Evolutionary conservation across 2,888 invertebrate genomes (phyloP), one percentile per base, ranked within the genome.

Genomic region (Leptothorax acervorum): DNA sequence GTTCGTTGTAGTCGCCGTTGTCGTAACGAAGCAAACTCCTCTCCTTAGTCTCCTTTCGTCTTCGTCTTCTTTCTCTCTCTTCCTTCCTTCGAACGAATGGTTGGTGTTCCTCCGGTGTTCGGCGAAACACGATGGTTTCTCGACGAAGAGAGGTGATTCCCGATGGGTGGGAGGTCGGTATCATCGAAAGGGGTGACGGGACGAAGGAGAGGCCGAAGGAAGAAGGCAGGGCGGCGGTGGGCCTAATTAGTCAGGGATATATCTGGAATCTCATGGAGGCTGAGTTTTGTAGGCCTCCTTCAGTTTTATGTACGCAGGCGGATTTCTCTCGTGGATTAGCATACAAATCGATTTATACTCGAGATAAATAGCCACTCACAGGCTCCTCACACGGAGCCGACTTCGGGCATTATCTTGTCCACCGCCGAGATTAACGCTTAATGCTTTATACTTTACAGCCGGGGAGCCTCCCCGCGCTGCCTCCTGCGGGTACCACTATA

Each of bases 331-430:
- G 89, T 93, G 94, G 94, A 94, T 95, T 94, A 94, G 94, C 94
- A 94, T 94, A 94, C 94, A 95, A 94, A 95, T 95, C 95, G 95
- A 95, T 95, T 95, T 94, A 94, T 94, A 94, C 94, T 94, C 93
- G 93, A 94, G 94, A 95, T 95, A 95, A 94, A 95, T 94, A 94
- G 94, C 94, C 93, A 93, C 94, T 94, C 93, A 92, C 92, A 93
- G 94, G 93, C 93, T 94, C 92, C 93, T 94, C 94, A 94, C 93
- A 94, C 93, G 93, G 92, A 90, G 94, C 94, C 94, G 94, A 93
- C 94, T 93, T 92, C 86, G 92, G 90, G 94, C 93, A 94, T 94
- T 94, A 95, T 95, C 94, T 94, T 94, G 94, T 94, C 93, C 94
- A 93, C 93, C 93, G 92, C 91, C 89, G 93, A 94, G 94, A 94